Percentiles rank a stretch among this genome's conserved stretches.
phyloP scores from a whole-genome alignment of 2,113 vertebrate genomes.

The Syngnathus floridae region DNA sequence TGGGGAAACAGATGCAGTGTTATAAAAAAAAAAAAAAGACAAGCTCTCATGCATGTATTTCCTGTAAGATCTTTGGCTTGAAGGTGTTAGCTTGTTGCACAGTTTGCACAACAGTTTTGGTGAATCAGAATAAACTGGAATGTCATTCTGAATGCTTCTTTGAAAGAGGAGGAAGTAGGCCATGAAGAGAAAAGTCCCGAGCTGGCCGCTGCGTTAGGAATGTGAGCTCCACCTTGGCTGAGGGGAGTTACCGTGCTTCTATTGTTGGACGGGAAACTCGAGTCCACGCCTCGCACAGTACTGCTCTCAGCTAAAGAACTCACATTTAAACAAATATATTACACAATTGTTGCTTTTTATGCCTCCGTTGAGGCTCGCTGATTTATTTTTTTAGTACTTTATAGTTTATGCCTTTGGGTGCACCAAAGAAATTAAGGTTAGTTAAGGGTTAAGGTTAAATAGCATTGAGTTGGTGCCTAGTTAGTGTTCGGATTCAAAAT shows the following conservation, averaged over 20 bases:
- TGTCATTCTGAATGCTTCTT: not conserved
- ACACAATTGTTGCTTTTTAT: not conserved
- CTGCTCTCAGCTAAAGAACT: slow-evolving; percentile 6
- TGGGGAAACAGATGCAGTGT: slow-evolving; percentile 47
- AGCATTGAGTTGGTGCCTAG: not conserved
- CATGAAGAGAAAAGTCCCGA: not conserved
- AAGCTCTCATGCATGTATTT: too few relatives aligned
- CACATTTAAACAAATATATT: not conserved
- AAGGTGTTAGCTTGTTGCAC: not conserved
- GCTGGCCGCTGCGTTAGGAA: slow-evolving; percentile 35
- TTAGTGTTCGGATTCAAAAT: not conserved
- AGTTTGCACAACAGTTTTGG: not conserved
- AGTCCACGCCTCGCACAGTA: slow-evolving; percentile 36
- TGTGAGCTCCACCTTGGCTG: slow-evolving; percentile 48
- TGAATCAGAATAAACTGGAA: not conserved
- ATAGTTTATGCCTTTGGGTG: not conserved
- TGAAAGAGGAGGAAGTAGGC: slow-evolving; percentile 1
- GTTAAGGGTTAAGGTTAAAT: not conserved
- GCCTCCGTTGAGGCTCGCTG: not conserved
- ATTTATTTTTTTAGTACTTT: not conserved
- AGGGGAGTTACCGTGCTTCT: slow-evolving; percentile 46
- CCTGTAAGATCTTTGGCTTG: too few relatives aligned
- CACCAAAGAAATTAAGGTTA: not conserved
- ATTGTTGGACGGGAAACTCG: slow-evolving; percentile 58
- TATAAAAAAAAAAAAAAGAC: not conserved